These are phyloP conservation scores for Harpalus rufipes DNA, from an alignment of 2,888 invertebrate species.

Conservation along the genomic window DNA sequence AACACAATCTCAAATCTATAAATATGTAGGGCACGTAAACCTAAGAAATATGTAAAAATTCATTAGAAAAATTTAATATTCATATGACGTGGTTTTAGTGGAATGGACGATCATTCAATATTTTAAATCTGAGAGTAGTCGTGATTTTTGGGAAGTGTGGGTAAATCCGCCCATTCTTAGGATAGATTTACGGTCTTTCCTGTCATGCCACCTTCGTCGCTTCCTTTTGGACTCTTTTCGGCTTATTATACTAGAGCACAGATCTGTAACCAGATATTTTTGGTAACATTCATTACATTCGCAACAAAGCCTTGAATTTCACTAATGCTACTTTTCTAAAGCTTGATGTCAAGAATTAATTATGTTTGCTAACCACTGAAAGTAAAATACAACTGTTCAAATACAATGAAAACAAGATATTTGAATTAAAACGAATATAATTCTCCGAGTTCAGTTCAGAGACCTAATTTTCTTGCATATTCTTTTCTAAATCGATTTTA, in stretches of 20 bases:
- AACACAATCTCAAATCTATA: slow-evolving; percentile 6
- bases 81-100: slow-evolving; percentile 48
- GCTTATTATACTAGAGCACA: neutral
- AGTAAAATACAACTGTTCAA: too few relatives aligned
- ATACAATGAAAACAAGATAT: too few relatives aligned
- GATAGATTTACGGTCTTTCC: slow-evolving; percentile 18
- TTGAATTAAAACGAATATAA: too few relatives aligned
- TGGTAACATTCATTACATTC: neutral
- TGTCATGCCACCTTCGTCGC: neutral
- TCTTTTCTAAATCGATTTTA: too few relatives aligned
- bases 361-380: too few relatives aligned
- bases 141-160: slow-evolving; percentile 24
- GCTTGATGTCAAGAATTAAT: too few relatives aligned
- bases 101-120: slow-evolving; percentile 56
- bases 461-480: too few relatives aligned
- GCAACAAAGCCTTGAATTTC: neutral
- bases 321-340: neutral
- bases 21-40: slow-evolving; percentile 23
- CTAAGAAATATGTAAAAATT: slow-evolving; percentile 44
- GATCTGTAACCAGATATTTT: neutral
- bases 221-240: neutral
- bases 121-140: slow-evolving; percentile 53
- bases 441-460: too few relatives aligned
- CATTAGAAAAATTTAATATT: slow-evolving; percentile 61
- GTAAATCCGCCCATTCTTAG: slow-evolving; percentile 37